Evolutionary conservation across 2,888 invertebrate genomes (phyloP), one percentile per base, ranked within the genome.

Genomic region (Ischnus inquisitorius): DNA sequence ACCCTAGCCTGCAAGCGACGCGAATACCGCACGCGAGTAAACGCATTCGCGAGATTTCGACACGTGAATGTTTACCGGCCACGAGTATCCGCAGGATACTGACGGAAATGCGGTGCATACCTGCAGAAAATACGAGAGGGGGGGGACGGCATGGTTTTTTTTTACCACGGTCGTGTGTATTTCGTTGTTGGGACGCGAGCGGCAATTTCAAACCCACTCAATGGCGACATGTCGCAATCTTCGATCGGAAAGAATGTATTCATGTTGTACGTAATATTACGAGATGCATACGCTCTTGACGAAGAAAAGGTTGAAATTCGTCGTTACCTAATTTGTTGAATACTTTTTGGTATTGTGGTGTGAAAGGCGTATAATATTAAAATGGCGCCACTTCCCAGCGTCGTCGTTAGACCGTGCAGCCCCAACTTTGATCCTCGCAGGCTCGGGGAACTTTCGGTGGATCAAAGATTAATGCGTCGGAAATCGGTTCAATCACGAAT

Each of bases 11-110:
- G 74, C 85, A 85, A 79, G 86, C 80, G 65, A 85, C 68, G 1
- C 87, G 68, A 65, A 90, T 80, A 54, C 85, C 83, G 39, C 68
- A 83, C 67, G 82, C 80, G 79, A 90, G 79, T 82, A 88, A 84
- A 89, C 87, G 88, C 92, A 92, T 92, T 91, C 89, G 89, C 69
- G 85, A 67, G 67, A 84, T 28, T 71, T 75, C 54, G 19, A 60
- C 72, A 22, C 60, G 51, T 14, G n/a, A 72, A 25, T 67, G 69
- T 64, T 65, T 46, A 51, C 57, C 34, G 22, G 69, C 14, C n/a
- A 76, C 72, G 65, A 78, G 48, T 67, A 60, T 28, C 43, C 48
- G 62, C 28, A 25, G 16, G 65, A 78, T 67, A 60, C 57, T 64
- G 60, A 71, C 16, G 25, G 51, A 39, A 54, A 69, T 54, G 6